Conservation (phyloP, 2,888 invertebrate species). For the Esperia sulphurella region DNA sequence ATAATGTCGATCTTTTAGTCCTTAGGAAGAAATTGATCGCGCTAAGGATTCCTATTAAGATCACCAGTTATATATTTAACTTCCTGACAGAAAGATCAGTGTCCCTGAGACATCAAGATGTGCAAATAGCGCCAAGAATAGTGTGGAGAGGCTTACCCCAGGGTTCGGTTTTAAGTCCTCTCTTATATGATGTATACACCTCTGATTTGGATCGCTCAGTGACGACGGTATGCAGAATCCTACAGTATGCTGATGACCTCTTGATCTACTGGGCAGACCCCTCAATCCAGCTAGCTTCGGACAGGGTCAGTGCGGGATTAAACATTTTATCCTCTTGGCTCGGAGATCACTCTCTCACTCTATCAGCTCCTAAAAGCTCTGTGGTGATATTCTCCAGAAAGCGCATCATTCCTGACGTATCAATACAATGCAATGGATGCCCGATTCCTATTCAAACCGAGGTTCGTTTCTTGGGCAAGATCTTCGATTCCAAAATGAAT, state of each 20-base stretch:
- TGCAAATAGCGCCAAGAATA: background rate
- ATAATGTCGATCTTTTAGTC: too few species aligned
- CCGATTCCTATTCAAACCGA: background rate
- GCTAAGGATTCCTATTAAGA: too few species aligned
- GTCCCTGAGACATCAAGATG: background rate
- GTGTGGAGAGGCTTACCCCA: background rate
- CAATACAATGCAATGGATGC: background rate
- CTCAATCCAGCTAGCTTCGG: too few species aligned
- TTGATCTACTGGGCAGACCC: background rate
- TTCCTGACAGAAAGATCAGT: too few species aligned
- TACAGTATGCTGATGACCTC: background rate
- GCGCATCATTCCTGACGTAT: background rate
- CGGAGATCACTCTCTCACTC: conserved; percentile 3
- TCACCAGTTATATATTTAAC: too few species aligned
- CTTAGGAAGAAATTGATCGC: too few species aligned
- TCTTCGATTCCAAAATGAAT: conserved; percentile 11
- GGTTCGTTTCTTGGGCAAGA: conserved; percentile 10
- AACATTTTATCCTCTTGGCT: conserved; percentile 3
- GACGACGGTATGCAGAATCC: background rate
- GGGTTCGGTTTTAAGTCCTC: background rate
- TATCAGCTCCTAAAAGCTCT: conserved; percentile 7
- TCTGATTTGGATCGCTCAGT: background rate
- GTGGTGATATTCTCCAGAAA: conserved; percentile 7
- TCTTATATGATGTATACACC: background rate
- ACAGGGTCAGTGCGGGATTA: too few species aligned